These are phyloP conservation scores for Hemithea aestivaria DNA, from an alignment of 2,888 invertebrate species.

Conservation along the genomic window DNA sequence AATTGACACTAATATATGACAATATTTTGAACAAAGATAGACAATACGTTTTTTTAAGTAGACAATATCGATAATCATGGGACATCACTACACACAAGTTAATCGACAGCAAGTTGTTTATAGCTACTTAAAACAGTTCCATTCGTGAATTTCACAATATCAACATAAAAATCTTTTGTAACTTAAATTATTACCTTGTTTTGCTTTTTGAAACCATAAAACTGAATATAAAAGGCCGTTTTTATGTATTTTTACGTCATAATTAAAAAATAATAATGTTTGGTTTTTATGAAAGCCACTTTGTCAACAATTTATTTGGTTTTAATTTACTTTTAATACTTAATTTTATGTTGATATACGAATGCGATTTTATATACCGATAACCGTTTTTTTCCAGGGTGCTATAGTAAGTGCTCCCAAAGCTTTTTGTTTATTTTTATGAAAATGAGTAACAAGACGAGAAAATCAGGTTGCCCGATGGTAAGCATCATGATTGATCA, in stretches of 20 bases:
- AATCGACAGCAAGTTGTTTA: slow-evolving; percentile 56
- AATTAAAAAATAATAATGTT: slow-evolving; percentile 3
- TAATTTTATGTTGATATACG: too few relatives aligned
- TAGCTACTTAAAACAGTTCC: slow-evolving; percentile 28
- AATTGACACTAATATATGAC: too few relatives aligned
- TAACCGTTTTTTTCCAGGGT: too few relatives aligned
- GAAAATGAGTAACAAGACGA: too few relatives aligned
- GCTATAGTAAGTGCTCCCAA: too few relatives aligned
- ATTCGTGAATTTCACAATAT: slow-evolving; percentile 28
- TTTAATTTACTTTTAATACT: too few relatives aligned
- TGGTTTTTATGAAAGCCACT: slow-evolving; percentile 1
- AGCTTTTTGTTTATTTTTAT: too few relatives aligned
- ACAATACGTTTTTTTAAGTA: too few relatives aligned
- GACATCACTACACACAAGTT: slow-evolving; percentile 38
- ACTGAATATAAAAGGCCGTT: slow-evolving; percentile 4
- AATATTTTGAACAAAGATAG: too few relatives aligned
- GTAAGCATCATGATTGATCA: too few relatives aligned
- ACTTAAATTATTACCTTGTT: slow-evolving; percentile 9
- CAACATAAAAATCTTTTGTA: slow-evolving; percentile 17
- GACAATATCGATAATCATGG: slow-evolving; percentile 23
- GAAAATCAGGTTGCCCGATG: too few relatives aligned
- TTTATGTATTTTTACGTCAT: slow-evolving; percentile 9
- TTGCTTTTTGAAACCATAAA: slow-evolving; percentile 13
- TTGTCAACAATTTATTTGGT: slow-evolving; percentile 1
- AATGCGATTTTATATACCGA: too few relatives aligned